phyloP scores from a whole-genome alignment of 2,797 vertebrate species.

The Pteronotus mesoamericanus region DNA sequence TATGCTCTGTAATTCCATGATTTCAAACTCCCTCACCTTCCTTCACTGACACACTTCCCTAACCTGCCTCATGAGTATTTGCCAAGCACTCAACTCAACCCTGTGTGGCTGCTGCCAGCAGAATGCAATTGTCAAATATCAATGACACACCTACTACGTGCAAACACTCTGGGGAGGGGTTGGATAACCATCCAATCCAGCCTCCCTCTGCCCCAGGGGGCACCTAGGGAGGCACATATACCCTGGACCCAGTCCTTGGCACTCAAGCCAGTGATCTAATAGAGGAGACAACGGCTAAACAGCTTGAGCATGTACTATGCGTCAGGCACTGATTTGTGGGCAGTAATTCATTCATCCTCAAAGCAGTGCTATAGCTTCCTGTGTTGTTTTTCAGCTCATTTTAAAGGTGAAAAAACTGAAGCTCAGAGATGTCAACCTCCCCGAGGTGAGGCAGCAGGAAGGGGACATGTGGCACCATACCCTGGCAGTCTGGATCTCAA shows the following conservation, averaged over 20 bases:
- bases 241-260: not conserved
- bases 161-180: not conserved
- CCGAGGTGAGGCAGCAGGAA: not conserved
- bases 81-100: not conserved
- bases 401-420: constrained; percentile 44
- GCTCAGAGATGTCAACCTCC: not conserved
- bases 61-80: not conserved
- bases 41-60: not conserved
- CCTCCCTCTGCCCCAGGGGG: not conserved
- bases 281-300: not conserved
- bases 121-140: not conserved
- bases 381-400: not conserved
- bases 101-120: not conserved
- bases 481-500: not conserved
- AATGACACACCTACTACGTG: not conserved
- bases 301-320: not conserved
- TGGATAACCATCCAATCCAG: not conserved
- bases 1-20: not conserved
- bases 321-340: not conserved
- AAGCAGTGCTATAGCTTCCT: not conserved
- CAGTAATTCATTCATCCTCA: not conserved
- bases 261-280: not conserved
- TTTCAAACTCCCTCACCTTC: too few species aligned
- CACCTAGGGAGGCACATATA: not conserved
- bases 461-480: not conserved